A percentile compares a stretch with the other conserved stretches of the same genome.
Evolutionary conservation across 64 coral and sea anemone genomes (phyloP).

Genomic region (Actinia equina): DNA sequence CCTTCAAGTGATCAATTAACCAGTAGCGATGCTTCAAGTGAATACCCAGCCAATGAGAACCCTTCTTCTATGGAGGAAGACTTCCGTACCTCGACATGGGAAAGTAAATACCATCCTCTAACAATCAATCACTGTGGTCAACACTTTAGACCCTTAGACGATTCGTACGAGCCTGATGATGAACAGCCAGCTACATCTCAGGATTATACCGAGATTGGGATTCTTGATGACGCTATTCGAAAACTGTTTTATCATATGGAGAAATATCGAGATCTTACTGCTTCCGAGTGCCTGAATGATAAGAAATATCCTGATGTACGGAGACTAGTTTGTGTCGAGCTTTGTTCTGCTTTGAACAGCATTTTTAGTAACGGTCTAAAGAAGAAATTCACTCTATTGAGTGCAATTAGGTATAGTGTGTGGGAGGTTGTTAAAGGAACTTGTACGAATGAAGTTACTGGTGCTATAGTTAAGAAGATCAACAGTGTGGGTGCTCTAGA

Average conservation of each 20-base stretch:
- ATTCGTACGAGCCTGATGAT: neutral
- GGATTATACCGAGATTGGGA: neutral
- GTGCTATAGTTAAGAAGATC: neutral
- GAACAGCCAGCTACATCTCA: neutral
- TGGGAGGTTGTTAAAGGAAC: conserved; percentile 2
- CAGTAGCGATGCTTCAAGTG: too few relatives aligned
- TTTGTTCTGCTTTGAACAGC: neutral
- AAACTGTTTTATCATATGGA: conserved; percentile 27
- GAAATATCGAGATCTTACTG: neutral
- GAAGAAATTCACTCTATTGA: neutral
- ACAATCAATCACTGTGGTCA: neutral
- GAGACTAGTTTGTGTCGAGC: neutral
- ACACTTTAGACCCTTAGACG: neutral
- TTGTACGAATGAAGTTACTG: neutral
- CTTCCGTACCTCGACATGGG: neutral
- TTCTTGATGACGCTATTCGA: conserved; percentile 12
- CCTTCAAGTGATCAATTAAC: neutral
- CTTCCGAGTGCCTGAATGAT: neutral
- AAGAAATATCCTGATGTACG: neutral
- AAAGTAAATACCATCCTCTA: neutral
- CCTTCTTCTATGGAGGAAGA: neutral
- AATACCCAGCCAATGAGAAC: too few relatives aligned
- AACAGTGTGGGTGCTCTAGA: neutral
- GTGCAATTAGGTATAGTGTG: neutral
- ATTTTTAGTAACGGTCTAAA: neutral